Conservation (phyloP, 1,140 invertebrate genomes). For the Conus ventricosus region DNA sequence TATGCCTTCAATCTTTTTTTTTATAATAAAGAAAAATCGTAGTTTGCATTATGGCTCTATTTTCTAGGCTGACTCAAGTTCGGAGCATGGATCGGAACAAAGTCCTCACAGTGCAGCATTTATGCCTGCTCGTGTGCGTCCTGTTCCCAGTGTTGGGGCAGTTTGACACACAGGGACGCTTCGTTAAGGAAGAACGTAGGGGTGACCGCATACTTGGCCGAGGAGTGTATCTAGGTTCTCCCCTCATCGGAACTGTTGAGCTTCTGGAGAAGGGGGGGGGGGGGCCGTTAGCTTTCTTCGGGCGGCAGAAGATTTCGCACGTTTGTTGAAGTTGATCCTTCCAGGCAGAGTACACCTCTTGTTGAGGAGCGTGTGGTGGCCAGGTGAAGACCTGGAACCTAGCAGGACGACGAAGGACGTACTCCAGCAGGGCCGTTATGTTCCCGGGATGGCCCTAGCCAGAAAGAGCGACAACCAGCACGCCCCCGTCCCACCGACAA, state of each 20-base stretch:
- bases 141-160: background rate
- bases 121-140: too few relatives aligned
- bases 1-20: too few relatives aligned
- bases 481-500: constrained; percentile 26
- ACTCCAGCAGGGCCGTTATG: background rate
- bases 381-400: background rate
- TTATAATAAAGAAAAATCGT: too few relatives aligned
- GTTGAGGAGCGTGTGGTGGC: constrained; percentile 14
- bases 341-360: background rate
- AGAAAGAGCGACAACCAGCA: constrained; percentile 32
- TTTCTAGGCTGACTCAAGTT: too few relatives aligned
- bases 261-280: background rate
- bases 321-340: too few relatives aligned
- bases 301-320: background rate
- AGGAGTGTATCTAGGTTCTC: background rate
- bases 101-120: too few relatives aligned
- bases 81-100: too few relatives aligned
- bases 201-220: background rate
- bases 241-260: background rate
- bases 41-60: too few relatives aligned
- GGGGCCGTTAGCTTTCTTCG: background rate
- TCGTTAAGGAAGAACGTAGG: background rate
- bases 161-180: background rate
- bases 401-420: constrained; percentile 5
- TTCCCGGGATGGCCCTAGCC: constrained; percentile 21